These are phyloP conservation scores for Aratinga solstitialis DNA, from an alignment of 2,797 vertebrate genomes.

Conservation along the genomic window DNA sequence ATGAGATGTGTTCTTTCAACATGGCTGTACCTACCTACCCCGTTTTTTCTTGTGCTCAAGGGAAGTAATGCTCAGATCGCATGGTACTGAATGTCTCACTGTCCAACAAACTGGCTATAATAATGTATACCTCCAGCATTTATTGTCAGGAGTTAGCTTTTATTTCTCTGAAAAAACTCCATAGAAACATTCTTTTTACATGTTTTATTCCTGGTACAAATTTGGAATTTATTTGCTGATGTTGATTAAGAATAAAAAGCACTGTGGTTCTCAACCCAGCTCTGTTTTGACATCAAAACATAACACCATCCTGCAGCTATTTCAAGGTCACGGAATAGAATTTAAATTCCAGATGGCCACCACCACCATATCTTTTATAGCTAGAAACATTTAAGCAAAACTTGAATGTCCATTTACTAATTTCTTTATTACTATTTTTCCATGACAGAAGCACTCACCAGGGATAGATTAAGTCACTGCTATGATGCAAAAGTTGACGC, in stretches of 20 bases:
- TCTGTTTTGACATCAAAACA: neutral
- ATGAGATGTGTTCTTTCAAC: neutral
- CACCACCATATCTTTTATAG: neutral
- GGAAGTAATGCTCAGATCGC: neutral
- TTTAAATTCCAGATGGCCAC: neutral
- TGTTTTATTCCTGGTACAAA: neutral
- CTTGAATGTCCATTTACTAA: neutral
- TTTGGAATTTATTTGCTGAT: neutral
- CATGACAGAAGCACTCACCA: neutral
- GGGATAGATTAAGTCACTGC: neutral
- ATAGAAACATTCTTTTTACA: neutral
- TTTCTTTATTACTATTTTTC: neutral
- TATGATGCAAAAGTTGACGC: neutral
- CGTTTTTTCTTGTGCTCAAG: neutral
- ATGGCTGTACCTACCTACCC: neutral
- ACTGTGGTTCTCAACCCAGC: neutral
- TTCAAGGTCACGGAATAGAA: neutral
- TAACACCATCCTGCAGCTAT: neutral
- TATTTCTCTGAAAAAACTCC: neutral
- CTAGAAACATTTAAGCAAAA: neutral
- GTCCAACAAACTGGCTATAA: neutral
- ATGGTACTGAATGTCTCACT: neutral
- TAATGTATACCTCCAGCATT: neutral
- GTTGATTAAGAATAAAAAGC: neutral
- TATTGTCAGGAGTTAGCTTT: neutral